Evolutionary conservation across 2,797 vertebrate species (phyloP).

Genomic region (Enteromius viviparus): DNA sequence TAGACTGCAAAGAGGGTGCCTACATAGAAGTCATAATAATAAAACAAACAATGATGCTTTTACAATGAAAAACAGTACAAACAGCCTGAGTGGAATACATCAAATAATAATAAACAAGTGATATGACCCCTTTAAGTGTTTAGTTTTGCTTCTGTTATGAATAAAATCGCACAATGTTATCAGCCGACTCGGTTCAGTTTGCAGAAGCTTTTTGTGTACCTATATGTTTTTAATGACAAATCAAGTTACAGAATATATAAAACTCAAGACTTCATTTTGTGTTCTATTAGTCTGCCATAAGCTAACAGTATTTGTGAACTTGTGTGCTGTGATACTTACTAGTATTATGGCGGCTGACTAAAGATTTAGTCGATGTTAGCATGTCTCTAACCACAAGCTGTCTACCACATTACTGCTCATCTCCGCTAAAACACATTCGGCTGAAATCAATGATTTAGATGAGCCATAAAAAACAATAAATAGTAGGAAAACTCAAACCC

Average conservation of each 20-base stretch:
- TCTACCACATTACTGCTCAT: background rate
- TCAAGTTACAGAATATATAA: background rate
- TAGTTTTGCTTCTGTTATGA: constrained; percentile 1
- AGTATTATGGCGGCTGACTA: constrained; percentile 37
- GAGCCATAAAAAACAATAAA: constrained; percentile 3
- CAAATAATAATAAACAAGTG: background rate
- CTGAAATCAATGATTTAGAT: constrained; percentile 26
- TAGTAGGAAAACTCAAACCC: background rate
- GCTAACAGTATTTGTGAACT: constrained; percentile 31
- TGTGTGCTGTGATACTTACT: constrained; percentile 43
- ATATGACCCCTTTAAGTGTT: constrained; percentile 19
- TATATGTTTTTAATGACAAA: background rate
- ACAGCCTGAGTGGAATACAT: background rate
- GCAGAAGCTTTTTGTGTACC: background rate
- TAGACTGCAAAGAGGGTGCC: background rate
- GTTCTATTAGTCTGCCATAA: constrained; percentile 36
- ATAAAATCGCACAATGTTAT: background rate
- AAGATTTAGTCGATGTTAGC: constrained; percentile 5
- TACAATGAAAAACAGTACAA: background rate
- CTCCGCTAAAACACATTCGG: constrained; percentile 19
- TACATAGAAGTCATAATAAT: background rate
- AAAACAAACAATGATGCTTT: background rate
- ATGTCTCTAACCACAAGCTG: constrained; percentile 11
- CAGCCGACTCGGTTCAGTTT: background rate
- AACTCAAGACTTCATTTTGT: constrained; percentile 11